Conservation (phyloP, 2,888 invertebrate species). For the Pocota personata region DNA sequence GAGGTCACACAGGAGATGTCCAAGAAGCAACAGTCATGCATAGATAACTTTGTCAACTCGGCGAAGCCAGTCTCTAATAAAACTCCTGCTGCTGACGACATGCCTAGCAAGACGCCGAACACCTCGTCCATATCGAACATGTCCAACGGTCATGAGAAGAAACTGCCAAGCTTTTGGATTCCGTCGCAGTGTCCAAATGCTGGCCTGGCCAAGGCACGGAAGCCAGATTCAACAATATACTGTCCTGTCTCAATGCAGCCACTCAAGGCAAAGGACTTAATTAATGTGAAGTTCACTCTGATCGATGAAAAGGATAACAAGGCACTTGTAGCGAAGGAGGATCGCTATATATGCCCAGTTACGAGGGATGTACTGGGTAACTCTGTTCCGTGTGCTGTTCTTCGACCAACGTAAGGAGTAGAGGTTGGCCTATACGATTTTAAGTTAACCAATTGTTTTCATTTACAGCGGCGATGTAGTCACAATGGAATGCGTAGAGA, state of each 20-base stretch:
- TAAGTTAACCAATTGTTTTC: background rate
- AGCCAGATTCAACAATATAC: conserved; percentile 87
- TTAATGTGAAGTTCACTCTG: conserved; percentile 95
- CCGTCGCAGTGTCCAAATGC: conserved; percentile 96
- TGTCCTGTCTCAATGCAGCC: conserved; percentile 94
- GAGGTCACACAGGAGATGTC: conserved; percentile 86
- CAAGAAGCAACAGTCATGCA: conserved; percentile 85
- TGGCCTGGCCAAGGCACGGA: conserved; percentile 87
- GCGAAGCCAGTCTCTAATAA: conserved; percentile 85
- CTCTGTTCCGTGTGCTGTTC: conserved; percentile 96
- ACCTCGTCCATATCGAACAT: conserved; percentile 89
- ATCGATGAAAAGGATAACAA: conserved; percentile 94
- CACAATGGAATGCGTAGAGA: conserved; percentile 97
- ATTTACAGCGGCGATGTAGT: conserved; percentile 94
- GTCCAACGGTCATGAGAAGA: conserved; percentile 89
- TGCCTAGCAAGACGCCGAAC: conserved; percentile 60
- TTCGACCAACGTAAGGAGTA: conserved; percentile 91
- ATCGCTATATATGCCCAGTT: conserved; percentile 98
- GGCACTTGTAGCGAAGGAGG: conserved; percentile 93
- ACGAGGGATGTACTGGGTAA: conserved; percentile 98
- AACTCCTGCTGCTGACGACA: conserved; percentile 65
- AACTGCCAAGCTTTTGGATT: conserved; percentile 97
- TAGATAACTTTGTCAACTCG: conserved; percentile 91
- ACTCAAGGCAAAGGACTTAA: conserved; percentile 95
- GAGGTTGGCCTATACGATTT: background rate